phyloP scores from a whole-genome alignment of 2,888 invertebrate species.

The Microplitis manilae region DNA sequence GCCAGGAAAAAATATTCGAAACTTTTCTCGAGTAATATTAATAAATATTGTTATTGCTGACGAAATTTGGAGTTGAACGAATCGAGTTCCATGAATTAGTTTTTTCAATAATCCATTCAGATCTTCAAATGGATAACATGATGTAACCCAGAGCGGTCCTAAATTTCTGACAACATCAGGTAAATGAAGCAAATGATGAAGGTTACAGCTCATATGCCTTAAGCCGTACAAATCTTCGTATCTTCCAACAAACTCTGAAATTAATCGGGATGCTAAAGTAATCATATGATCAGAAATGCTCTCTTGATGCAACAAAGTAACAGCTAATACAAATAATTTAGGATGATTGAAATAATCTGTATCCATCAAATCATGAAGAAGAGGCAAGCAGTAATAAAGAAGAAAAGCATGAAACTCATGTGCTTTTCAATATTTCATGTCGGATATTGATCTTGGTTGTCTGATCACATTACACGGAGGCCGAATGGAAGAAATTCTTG shows the following conservation, averaged over 20 bases:
- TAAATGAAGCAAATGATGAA: conserved; percentile 52
- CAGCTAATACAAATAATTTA: conserved; percentile 45
- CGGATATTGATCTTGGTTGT: conserved; percentile 43
- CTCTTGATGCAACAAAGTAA: conserved; percentile 41
- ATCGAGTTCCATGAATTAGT: conserved; percentile 45
- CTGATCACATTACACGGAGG: conserved; percentile 45
- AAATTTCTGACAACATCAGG: conserved; percentile 45
- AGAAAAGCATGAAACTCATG: conserved; percentile 49
- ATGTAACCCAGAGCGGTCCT: conserved; percentile 47
- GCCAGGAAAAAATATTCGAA: conserved; percentile 16
- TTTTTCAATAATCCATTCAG: conserved; percentile 48
- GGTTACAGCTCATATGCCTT: conserved; percentile 48
- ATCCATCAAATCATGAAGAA: conserved; percentile 47
- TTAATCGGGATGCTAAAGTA: conserved; percentile 30
- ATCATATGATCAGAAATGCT: conserved; percentile 44
- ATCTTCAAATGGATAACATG: conserved; percentile 50
- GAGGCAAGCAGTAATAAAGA: conserved; percentile 47
- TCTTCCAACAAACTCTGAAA: conserved; percentile 41
- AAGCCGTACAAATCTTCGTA: conserved; percentile 50
- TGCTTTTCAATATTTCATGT: conserved; percentile 48
- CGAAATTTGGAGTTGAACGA: conserved; percentile 43
- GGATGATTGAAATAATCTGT: conserved; percentile 47
- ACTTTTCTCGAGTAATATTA: conserved; percentile 10
- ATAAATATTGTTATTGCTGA: conserved; percentile 37
- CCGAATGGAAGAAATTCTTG: conserved; percentile 27